These are phyloP conservation scores for Drosophila cognata DNA, from an alignment of 2,888 invertebrate genomes.

Conservation along the genomic window DNA sequence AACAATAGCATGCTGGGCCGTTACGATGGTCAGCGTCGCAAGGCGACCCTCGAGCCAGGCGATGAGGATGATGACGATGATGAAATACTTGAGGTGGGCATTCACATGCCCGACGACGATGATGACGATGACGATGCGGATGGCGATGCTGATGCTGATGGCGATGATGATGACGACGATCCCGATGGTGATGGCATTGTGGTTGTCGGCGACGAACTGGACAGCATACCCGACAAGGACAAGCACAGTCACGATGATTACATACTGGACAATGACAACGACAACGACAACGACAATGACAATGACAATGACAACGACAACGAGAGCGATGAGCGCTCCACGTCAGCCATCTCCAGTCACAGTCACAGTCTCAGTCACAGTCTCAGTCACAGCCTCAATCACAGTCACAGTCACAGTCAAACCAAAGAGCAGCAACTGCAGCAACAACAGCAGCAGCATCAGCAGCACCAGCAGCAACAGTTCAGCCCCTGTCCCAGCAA, in stretches of 20 bases:
- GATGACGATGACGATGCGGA: constrained; percentile 85
- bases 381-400: constrained; percentile 86
- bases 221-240: constrained; percentile 86
- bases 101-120: constrained; percentile 80
- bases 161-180: constrained; percentile 83
- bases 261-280: constrained; percentile 75
- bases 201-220: constrained; percentile 92
- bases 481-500: constrained; percentile 30
- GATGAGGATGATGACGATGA: constrained; percentile 84
- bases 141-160: constrained; percentile 87
- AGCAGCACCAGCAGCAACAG: constrained; percentile 68
- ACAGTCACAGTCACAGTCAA: constrained; percentile 81
- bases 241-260: constrained; percentile 84
- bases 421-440: constrained; percentile 80
- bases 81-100: constrained; percentile 79
- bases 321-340: constrained; percentile 72
- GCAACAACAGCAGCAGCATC: constrained; percentile 84
- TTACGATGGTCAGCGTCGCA: constrained; percentile 83
- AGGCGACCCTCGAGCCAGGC: constrained; percentile 66
- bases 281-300: constrained; percentile 77
- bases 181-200: constrained; percentile 88
- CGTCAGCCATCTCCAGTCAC: constrained; percentile 86
- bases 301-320: constrained; percentile 83
- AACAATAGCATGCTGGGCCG: constrained; percentile 84
- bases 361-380: constrained; percentile 86